These are phyloP conservation scores for Pachypanchax playfairii DNA, from an alignment of 2,113 vertebrate species.

Conservation along the genomic window DNA sequence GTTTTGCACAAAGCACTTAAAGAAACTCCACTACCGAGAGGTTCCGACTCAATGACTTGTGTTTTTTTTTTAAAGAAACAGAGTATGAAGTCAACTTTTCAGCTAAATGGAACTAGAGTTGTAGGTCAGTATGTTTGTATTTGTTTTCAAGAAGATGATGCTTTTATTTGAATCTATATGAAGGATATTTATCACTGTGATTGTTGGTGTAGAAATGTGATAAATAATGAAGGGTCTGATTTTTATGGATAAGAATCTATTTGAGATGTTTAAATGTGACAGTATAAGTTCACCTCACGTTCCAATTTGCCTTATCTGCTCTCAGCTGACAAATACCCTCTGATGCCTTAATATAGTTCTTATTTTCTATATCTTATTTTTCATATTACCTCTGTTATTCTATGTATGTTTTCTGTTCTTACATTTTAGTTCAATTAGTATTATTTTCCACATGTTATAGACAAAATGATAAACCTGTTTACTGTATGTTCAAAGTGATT, in stretches of 20 bases:
- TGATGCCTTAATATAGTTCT: conserved; percentile 61
- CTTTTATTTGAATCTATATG: conserved; percentile 29
- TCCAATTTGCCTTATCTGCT: conserved; percentile 39
- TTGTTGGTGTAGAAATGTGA: conserved; percentile 13
- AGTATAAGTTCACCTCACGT: background rate
- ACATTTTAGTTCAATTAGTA: conserved; percentile 9
- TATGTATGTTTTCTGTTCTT: conserved; percentile 10
- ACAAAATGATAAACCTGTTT: conserved; percentile 37
- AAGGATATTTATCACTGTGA: conserved; percentile 36
- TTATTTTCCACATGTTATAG: background rate
- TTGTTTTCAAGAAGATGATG: background rate
- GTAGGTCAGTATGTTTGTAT: conserved; percentile 14
- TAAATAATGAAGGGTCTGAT: conserved; percentile 25
- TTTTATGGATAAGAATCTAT: conserved; percentile 10
- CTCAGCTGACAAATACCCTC: conserved; percentile 24
- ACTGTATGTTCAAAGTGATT: conserved; percentile 43
- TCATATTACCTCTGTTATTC: conserved; percentile 1
- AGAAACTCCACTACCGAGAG: conserved; percentile 48
- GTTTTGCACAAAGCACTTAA: conserved; percentile 77
- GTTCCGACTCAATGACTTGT: conserved; percentile 32
- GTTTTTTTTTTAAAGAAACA: conserved; percentile 46
- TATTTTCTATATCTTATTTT: conserved; percentile 3
- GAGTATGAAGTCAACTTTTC: conserved; percentile 8
- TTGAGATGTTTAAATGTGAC: conserved; percentile 20
- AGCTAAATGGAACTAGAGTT: conserved; percentile 15